Evolutionary conservation across 2,797 vertebrate genomes (phyloP).

Genomic region (Tinamus major): DNA sequence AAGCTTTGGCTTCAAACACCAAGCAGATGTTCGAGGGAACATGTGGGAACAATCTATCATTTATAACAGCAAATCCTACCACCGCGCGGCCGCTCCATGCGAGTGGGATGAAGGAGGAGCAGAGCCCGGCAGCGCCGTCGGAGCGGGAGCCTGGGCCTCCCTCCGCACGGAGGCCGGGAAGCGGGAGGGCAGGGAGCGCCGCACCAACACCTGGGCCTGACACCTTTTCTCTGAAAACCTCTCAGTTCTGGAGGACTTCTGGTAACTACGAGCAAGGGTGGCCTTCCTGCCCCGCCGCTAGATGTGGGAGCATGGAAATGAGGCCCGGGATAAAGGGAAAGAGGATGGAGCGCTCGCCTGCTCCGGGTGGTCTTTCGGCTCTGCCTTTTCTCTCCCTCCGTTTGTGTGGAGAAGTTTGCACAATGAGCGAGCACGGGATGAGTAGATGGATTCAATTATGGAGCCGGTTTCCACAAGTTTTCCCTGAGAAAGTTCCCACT

Average conservation of each 20-base stretch:
- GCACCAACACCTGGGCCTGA: slow-evolving; percentile 16
- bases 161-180: neutral
- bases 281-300: neutral
- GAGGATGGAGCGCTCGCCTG: neutral
- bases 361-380: slow-evolving; percentile 55
- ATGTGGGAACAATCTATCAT: slow-evolving; percentile 60
- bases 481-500: slow-evolving; percentile 8
- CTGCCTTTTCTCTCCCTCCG: slow-evolving; percentile 9
- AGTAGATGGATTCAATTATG: slow-evolving; percentile 31
- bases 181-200: slow-evolving; percentile 37
- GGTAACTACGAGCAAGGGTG: slow-evolving; percentile 18
- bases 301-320: neutral
- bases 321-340: neutral
- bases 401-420: slow-evolving; percentile 34
- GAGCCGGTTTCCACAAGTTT: neutral
- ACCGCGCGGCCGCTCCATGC: slow-evolving; percentile 18
- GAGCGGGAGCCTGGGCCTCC: slow-evolving; percentile 35
- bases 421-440: neutral
- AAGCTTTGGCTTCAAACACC: slow-evolving; percentile 52
- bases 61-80: slow-evolving; percentile 57
- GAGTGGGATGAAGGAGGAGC: slow-evolving; percentile 6
- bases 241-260: neutral
- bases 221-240: neutral
- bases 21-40: slow-evolving; percentile 73
- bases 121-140: too few relatives aligned